Evolutionary conservation across 1,140 invertebrate genomes (phyloP).

Genomic region (Epicauta chinensis): DNA sequence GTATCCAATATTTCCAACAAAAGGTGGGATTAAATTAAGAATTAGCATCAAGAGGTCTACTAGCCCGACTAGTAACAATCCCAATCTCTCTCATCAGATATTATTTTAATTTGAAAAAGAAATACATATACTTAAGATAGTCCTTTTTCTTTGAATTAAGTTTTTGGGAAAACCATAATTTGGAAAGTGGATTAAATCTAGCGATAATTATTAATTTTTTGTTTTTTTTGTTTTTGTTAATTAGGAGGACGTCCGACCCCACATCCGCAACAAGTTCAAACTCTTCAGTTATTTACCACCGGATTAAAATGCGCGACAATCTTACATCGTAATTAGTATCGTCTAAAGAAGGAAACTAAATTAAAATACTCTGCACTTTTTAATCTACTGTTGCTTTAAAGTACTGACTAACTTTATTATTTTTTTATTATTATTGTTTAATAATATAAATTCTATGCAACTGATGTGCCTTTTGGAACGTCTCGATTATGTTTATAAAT

Average conservation of each 20-base stretch:
- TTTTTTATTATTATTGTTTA: slow-evolving; percentile 1
- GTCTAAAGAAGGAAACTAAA: too few species aligned
- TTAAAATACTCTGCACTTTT: too few species aligned
- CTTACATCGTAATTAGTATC: not conserved
- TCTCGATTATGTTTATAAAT: not conserved
- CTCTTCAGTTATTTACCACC: slow-evolving; percentile 83
- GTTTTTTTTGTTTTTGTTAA: slow-evolving; percentile 47
- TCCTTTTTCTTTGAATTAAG: too few species aligned
- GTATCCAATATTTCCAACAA: too few species aligned
- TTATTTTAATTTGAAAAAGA: too few species aligned
- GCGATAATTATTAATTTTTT: slow-evolving; percentile 10
- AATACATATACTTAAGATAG: too few species aligned
- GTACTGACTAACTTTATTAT: slow-evolving; percentile 31
- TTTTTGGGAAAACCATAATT: too few species aligned
- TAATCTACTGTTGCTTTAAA: slow-evolving; percentile 24
- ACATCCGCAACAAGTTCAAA: slow-evolving; percentile 83
- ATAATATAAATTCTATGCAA: slow-evolving; percentile 13
- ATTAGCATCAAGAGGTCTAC: too few species aligned
- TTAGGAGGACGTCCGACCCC: slow-evolving; percentile 88
- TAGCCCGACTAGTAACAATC: too few species aligned
- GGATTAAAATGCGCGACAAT: slow-evolving; percentile 54
- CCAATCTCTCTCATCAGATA: too few species aligned
- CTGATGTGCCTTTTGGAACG: slow-evolving; percentile 21
- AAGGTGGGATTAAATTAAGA: too few species aligned
- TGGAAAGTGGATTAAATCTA: too few species aligned